Conservation (phyloP, 2,113 vertebrate species). For the Lophotis ruficrista region DNA sequence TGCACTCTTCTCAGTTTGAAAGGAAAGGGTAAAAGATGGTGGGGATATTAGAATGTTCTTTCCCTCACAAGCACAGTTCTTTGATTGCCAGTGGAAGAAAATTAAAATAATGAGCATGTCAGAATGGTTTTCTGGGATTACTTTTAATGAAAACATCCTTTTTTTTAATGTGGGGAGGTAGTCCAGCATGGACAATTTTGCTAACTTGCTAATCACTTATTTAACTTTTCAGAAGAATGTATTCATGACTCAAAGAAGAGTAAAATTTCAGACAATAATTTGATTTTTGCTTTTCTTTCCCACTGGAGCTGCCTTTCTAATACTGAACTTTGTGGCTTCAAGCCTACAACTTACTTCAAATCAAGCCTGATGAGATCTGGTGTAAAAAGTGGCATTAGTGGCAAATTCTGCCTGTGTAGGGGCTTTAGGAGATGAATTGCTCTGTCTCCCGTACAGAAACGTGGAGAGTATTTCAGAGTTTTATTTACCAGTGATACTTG, state of each 20-base stretch:
- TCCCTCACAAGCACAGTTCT: not conserved
- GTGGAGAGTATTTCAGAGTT: not conserved
- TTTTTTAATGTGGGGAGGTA: not conserved
- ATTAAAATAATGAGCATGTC: constrained; percentile 16
- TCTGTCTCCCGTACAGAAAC: not conserved
- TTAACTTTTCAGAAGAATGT: not conserved
- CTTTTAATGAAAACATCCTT: not conserved
- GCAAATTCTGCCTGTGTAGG: not conserved
- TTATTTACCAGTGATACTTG: not conserved
- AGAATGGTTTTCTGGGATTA: not conserved
- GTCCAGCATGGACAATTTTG: not conserved
- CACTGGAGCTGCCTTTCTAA: not conserved
- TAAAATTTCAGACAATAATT: not conserved
- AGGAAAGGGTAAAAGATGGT: not conserved
- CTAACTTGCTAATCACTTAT: not conserved
- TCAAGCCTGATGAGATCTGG: not conserved
- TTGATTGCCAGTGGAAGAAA: not conserved
- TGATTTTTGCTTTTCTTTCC: not conserved
- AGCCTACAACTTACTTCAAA: not conserved
- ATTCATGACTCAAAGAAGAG: not conserved
- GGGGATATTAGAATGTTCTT: not conserved
- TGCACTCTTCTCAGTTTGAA: not conserved
- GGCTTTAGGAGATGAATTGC: not conserved
- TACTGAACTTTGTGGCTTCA: not conserved
- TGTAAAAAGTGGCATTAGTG: not conserved